A percentile compares a stretch with the other conserved stretches of the same genome.
Conservation (phyloP, 2,113 vertebrate genomes). For the Pseudolaguvia tuberculata region DNA sequence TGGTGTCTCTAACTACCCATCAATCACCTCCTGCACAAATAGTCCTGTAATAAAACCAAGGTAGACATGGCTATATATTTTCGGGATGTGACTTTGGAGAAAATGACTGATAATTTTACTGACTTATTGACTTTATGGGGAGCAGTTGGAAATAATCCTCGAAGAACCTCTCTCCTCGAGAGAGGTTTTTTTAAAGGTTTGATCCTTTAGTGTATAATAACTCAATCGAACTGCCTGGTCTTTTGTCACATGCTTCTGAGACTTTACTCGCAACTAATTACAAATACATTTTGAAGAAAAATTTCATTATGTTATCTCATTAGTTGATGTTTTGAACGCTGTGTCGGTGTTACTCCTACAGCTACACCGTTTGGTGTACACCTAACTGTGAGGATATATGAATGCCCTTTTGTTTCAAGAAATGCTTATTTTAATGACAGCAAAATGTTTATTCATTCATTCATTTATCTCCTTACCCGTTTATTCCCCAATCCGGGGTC, state of each 20-base stretch:
- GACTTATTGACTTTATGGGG: not conserved
- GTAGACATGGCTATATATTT: not conserved
- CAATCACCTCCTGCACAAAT: not conserved
- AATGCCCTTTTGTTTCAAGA: conserved; percentile 11
- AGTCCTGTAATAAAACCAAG: not conserved
- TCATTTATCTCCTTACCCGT: too few relatives aligned
- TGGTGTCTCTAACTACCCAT: not conserved
- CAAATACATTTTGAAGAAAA: not conserved
- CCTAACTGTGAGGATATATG: conserved; percentile 5
- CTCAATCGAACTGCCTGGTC: not conserved
- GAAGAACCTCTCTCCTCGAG: not conserved
- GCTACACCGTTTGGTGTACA: too few relatives aligned
- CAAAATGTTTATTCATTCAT: not conserved
- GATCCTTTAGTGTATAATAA: not conserved
- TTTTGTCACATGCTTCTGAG: not conserved
- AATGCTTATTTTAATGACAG: conserved; percentile 11
- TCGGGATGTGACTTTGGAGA: not conserved
- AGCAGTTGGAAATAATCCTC: not conserved
- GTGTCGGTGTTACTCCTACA: not conserved
- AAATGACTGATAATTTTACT: not conserved
- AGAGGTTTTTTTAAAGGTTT: not conserved
- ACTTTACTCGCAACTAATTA: not conserved
- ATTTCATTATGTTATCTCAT: not conserved
- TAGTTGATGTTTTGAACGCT: conserved; percentile 10
- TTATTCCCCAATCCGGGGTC: too few relatives aligned